Conservation (phyloP, 2,113 vertebrate genomes). For the Rhinoderma darwinii region DNA sequence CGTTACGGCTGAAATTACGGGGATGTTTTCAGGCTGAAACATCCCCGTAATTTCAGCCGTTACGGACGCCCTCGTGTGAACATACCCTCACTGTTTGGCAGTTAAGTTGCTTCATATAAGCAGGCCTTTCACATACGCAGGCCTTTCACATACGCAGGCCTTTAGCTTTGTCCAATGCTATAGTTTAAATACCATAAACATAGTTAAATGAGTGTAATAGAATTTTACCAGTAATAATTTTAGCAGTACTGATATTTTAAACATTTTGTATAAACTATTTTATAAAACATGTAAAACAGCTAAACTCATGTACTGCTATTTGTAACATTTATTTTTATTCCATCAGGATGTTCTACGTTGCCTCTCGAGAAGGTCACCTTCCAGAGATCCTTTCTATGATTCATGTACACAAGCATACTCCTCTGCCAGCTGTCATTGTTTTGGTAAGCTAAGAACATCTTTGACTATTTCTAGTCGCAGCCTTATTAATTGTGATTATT, state of each 20-base stretch:
- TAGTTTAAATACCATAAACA: not conserved
- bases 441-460: conserved; percentile 80
- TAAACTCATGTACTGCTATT: not conserved
- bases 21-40: too few relatives aligned
- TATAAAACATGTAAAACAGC: not conserved
- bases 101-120: too few relatives aligned
- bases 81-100: too few relatives aligned
- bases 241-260: not conserved
- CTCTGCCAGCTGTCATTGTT: conserved; percentile 90
- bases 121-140: too few relatives aligned
- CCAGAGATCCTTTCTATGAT: conserved; percentile 97
- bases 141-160: not conserved
- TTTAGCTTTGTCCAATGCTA: not conserved
- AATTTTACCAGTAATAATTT: not conserved
- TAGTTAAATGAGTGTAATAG: not conserved
- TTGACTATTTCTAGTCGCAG: not conserved
- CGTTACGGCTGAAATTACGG: too few relatives aligned
- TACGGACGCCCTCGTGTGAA: too few relatives aligned
- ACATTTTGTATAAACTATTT: not conserved
- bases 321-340: conserved; percentile 66
- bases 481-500: not conserved
- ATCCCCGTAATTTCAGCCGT: too few relatives aligned
- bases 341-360: conserved; percentile 92
- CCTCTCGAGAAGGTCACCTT: conserved; percentile 95
- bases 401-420: conserved; percentile 93